Conservation (phyloP, 1,140 invertebrate species). For the Ceratina australensis region DNA sequence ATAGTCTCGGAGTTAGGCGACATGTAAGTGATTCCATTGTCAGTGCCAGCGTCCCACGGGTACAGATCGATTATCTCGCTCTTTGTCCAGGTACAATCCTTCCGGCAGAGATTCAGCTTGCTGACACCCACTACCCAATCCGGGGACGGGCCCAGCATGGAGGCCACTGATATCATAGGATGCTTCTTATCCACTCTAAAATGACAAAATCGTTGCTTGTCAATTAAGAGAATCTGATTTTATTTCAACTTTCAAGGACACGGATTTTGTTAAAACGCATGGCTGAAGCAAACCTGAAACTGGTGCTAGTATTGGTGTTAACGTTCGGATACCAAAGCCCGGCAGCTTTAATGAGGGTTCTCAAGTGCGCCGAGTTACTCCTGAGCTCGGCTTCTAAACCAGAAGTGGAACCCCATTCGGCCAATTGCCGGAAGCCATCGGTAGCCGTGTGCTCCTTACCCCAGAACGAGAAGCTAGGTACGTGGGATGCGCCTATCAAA, state of each 20-base stretch:
- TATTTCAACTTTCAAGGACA: background rate
- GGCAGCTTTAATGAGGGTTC: constrained; percentile 96
- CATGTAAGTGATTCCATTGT: constrained; percentile 95
- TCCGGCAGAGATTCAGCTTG: constrained; percentile 91
- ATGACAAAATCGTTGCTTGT: background rate
- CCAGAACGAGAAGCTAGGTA: constrained; percentile 95
- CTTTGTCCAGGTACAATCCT: constrained; percentile 93
- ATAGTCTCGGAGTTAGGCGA: constrained; percentile 91
- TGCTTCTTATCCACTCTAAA: constrained; percentile 90
- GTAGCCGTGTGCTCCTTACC: constrained; percentile 93
- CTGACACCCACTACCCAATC: constrained; percentile 97
- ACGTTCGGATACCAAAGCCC: constrained; percentile 96
- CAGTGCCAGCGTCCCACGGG: constrained; percentile 97
- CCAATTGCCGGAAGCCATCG: constrained; percentile 95
- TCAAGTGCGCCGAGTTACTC: constrained; percentile 87
- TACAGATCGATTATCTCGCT: constrained; percentile 90
- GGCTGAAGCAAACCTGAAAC: constrained; percentile 81
- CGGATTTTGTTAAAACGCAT: background rate
- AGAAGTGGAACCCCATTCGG: constrained; percentile 95
- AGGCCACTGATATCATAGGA: constrained; percentile 94
- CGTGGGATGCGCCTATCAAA: constrained; percentile 97
- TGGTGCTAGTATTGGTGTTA: constrained; percentile 91
- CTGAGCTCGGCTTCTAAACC: constrained; percentile 95
- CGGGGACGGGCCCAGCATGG: constrained; percentile 96
- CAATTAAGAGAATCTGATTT: background rate